Base-by-base conservation (phyloP, 2,797 vertebrate species). In the Lepilemur septentrionalis region DNA sequence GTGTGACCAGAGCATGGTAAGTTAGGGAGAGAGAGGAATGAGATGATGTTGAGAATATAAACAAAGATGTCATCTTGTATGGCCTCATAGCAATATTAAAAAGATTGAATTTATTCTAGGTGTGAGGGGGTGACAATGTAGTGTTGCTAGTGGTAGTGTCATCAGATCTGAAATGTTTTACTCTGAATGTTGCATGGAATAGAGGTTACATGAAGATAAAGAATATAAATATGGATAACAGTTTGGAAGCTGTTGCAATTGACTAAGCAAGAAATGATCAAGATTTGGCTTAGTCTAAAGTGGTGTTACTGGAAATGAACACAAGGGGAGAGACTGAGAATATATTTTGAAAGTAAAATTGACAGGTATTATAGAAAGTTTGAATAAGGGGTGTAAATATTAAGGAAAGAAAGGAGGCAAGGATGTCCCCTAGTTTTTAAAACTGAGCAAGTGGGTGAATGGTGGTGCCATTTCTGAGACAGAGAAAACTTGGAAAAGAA, bases 341-440 rank as follows among this genome's bases (percentile, higher is more conserved):
- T 84, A 25, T 59, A 73, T 92, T 93, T 88, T 79, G 32, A 92
- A 57, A 89, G 80, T 76, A 86, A 85, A 97, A 63, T 86, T 69
- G 30, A 81, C 50, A 76, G 20, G 5, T 63, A 57, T 48, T 82
- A 61, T 59, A 78, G 59, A 88, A 70, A 50, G 57, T 82, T 82
- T 91, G 17, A 23, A 28, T 96, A 22, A 15, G 32, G 2, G 22
- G 13, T 79, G 25, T 89, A 83, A 92, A 94, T 38, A 88, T 11
- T 83, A 48, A 57, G 52, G 57, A 81, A 93, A 73, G n/a, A 43
- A 93, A 82, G 43, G 41, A 88, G 50, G 48, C 22, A 79, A 76
- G 25, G 38, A 73, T 94, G 50, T 69, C 50, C 17, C 35, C 18
- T 69, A 32, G 18, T 61, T 87, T 90, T 78, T 59, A 93, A 57